These are phyloP conservation scores for Endomychus coccineus DNA, from an alignment of 2,888 invertebrate species.

Conservation along the genomic window DNA sequence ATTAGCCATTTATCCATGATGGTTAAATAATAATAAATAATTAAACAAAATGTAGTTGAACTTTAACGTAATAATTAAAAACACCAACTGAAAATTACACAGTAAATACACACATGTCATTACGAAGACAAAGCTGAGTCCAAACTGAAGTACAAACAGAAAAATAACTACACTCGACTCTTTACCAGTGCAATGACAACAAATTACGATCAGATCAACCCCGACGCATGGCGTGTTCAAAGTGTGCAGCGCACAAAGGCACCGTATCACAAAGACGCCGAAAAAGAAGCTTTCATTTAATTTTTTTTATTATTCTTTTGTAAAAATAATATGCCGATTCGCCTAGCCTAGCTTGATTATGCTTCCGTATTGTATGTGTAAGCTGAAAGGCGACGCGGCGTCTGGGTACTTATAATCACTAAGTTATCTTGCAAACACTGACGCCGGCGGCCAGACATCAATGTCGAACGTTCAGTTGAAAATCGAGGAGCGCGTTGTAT, in stretches of 20 bases:
- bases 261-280: conserved; percentile 8
- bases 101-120: conserved; percentile 17
- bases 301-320: conserved; percentile 6
- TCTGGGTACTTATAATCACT: too few relatives aligned
- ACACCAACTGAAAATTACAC: conserved; percentile 16
- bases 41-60: conserved; percentile 14
- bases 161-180: conserved; percentile 13
- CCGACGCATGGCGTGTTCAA: conserved; percentile 7
- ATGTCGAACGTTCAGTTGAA: too few relatives aligned
- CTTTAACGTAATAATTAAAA: conserved; percentile 15
- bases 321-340: conserved; percentile 6
- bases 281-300: conserved; percentile 8
- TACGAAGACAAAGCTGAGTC: conserved; percentile 15
- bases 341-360: conserved; percentile 7
- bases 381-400: too few relatives aligned
- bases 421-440: too few relatives aligned
- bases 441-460: too few relatives aligned
- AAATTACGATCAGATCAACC: conserved; percentile 8
- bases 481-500: too few relatives aligned
- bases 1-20: conserved; percentile 15
- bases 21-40: conserved; percentile 16
- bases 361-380: too few relatives aligned
- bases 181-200: conserved; percentile 7
- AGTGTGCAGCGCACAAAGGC: conserved; percentile 7
- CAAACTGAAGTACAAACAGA: conserved; percentile 16